Percentiles rank a stretch among this genome's conserved stretches.
Conservation (phyloP, 2,113 vertebrate genomes). For the Micronisus gabar region DNA sequence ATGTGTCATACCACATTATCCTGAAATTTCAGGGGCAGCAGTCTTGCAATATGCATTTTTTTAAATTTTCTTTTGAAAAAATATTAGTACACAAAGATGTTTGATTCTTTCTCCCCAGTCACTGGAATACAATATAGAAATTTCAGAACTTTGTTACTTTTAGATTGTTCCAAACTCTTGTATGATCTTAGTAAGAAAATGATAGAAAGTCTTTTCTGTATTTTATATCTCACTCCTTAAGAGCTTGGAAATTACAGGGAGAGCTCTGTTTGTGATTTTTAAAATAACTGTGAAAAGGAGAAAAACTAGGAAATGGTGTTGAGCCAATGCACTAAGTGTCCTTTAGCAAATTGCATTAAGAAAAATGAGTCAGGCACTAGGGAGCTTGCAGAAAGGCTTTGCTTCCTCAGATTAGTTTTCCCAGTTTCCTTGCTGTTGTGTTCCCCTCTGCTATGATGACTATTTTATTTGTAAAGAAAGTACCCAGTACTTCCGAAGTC, state of each 20-base stretch:
- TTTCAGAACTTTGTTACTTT: background rate
- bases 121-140: background rate
- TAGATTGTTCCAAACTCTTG: background rate
- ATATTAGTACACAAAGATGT: background rate
- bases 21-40: background rate
- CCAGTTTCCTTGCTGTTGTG: background rate
- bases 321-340: background rate
- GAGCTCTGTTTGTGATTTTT: background rate
- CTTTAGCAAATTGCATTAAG: background rate
- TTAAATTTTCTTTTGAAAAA: background rate
- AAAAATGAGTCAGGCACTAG: background rate
- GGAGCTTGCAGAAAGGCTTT: background rate
- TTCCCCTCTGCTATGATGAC: background rate
- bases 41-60: background rate
- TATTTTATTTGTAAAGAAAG: background rate
- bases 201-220: background rate
- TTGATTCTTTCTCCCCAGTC: background rate
- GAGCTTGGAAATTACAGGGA: background rate
- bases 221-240: background rate
- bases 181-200: background rate
- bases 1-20: background rate
- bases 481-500: background rate
- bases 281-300: background rate
- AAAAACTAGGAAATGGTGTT: background rate
- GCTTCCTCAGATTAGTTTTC: background rate